Percentiles rank a stretch among this genome's conserved stretches.
Conservation (phyloP, 2,888 invertebrate genomes). For the Nipponacmea schrenckii region DNA sequence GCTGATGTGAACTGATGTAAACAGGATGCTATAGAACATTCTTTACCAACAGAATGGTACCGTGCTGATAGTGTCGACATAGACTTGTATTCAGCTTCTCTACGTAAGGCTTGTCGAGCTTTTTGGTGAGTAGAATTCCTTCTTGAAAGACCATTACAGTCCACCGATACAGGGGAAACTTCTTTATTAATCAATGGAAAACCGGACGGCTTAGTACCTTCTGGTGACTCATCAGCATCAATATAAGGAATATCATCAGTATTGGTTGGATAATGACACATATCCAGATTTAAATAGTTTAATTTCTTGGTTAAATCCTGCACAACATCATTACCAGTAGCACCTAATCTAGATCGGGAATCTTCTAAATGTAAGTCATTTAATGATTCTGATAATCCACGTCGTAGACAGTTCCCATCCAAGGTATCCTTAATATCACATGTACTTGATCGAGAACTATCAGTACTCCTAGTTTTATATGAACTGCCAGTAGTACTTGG, state of each 20-base stretch:
- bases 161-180: background rate
- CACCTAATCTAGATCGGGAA: background rate
- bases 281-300: constrained; percentile 1
- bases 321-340: background rate
- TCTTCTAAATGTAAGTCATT: constrained; percentile 3
- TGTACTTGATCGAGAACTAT: background rate
- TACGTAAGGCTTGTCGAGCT: constrained; percentile 14
- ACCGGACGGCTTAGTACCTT: background rate
- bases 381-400: background rate
- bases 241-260: constrained; percentile 3
- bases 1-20: constrained; percentile 91
- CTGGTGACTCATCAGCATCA: background rate
- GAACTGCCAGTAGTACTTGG: background rate
- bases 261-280: background rate
- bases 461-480: background rate
- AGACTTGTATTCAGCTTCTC: constrained; percentile 30
- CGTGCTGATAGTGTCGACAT: constrained; percentile 69
- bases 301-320: background rate
- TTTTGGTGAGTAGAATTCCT: background rate
- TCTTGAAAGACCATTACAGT: background rate
- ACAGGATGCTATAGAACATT: constrained; percentile 80
- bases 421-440: background rate
- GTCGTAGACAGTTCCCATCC: background rate
- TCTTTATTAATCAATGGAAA: background rate
- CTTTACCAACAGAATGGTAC: constrained; percentile 70